A percentile compares a stretch with the other conserved stretches of the same genome.
Evolutionary conservation across 2,888 invertebrate species (phyloP).

Genomic region (Habroteleia sp.): DNA sequence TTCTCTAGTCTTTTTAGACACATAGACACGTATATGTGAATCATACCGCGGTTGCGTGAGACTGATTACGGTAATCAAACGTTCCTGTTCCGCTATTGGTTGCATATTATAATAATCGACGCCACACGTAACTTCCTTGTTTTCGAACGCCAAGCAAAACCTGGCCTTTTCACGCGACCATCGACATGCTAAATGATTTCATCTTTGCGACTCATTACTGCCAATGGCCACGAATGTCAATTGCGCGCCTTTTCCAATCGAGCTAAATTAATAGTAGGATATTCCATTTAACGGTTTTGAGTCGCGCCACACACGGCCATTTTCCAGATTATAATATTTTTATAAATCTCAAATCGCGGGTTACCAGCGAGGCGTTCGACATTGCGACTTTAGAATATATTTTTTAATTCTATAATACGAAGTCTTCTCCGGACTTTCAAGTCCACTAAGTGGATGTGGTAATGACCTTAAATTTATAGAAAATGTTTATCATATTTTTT

Average conservation of each 20-base stretch:
- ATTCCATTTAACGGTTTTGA: conserved; percentile 35
- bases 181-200: conserved; percentile 65
- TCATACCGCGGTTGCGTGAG: conserved; percentile 74
- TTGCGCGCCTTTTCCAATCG: conserved; percentile 10
- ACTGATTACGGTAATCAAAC: conserved; percentile 80
- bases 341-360: conserved; percentile 23
- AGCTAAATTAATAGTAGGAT: conserved; percentile 40
- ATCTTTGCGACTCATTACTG: conserved; percentile 58
- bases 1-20: conserved; percentile 65
- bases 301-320: conserved; percentile 23
- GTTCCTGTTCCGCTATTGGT: conserved; percentile 79
- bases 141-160: conserved; percentile 66
- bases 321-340: too few species aligned
- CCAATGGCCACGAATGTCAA: conserved; percentile 45
- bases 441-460: too few species aligned
- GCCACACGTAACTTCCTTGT: conserved; percentile 78
- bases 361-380: conserved; percentile 28
- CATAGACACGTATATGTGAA: conserved; percentile 67
- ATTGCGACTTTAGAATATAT: too few species aligned
- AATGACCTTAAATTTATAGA: too few species aligned
- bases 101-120: conserved; percentile 81
- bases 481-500: too few species aligned
- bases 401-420: too few species aligned
- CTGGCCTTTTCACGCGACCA: conserved; percentile 65
- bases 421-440: too few species aligned